Evolutionary conservation across 2,888 invertebrate species (phyloP), one percentile per base, ranked within the genome.

Genomic region (Plemyria rubiginata): DNA sequence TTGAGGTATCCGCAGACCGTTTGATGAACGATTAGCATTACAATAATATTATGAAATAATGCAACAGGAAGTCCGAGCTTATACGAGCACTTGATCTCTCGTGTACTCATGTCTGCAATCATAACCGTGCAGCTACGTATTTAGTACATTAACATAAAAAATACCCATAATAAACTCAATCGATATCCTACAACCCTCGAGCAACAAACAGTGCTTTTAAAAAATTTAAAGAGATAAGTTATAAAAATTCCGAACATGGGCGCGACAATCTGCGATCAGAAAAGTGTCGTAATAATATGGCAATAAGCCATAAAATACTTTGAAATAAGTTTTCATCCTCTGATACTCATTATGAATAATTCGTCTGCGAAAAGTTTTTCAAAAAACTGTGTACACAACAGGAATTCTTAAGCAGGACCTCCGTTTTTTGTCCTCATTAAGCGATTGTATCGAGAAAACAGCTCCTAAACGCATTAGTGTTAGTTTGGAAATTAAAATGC

Each of bases 291-390:
- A 87, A 85, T 80, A 68, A 79, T 79, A 82, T 62, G 70, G 74
- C 71, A 56, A 80, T 87, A 90, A 82, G 90, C 86, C 75, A 84
- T 85, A 86, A 86, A 89, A 79, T 89, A 79, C 80, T 65, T 70
- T 80, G 79, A 71, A 78, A 77, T 75, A 74, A 77, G 60, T 53
- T 79, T 74, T 77, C 74, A 76, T 77, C 73, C 75, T 70, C 75
- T 74, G 81, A 79, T 81, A 77, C 81, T 88, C 83, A 88, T 90
- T 89, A 87, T 87, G 84, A 86, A 89, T 88, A 90, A 89, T 88
- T 87, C 80, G 84, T 76, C 77, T 80, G 85, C 81, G 83, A 86
- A 71, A 86, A 83, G 75, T 85, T 87, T 86, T 87, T 82, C 84
- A 78, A 85, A 87, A 71, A 87, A 84, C 84, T 85, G 86, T 86